phyloP scores from a whole-genome alignment of 1,140 invertebrate genomes.

The Apocrypta bakeri region DNA sequence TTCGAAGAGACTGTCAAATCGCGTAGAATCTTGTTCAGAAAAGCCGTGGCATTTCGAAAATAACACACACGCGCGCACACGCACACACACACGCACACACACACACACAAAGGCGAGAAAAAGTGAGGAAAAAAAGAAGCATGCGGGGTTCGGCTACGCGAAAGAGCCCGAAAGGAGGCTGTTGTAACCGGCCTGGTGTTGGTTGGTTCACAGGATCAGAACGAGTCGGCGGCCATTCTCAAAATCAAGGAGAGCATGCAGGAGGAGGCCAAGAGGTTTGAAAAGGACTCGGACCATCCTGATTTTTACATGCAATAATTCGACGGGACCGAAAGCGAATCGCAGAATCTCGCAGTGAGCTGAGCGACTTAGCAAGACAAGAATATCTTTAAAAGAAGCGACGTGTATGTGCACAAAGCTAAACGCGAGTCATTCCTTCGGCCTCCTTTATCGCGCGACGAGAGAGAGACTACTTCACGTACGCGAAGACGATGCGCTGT shows the following conservation, averaged over 20 bases:
- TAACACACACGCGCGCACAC: background rate
- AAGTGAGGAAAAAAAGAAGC: constrained; percentile 11
- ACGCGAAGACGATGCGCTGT: background rate
- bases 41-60: constrained; percentile 1
- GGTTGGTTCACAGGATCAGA: constrained; percentile 92
- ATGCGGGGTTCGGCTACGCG: constrained; percentile 31
- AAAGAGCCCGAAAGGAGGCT: constrained; percentile 43
- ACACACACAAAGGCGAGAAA: background rate
- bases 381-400: background rate
- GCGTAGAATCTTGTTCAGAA: constrained; percentile 13
- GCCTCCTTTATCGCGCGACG: constrained; percentile 8
- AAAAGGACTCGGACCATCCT: constrained; percentile 97
- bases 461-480: background rate
- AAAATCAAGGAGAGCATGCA: constrained; percentile 99
- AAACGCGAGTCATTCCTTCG: constrained; percentile 39
- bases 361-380: constrained; percentile 17
- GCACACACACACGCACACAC: no score
- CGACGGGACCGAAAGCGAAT: constrained; percentile 65
- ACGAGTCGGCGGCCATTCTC: constrained; percentile 98
- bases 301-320: constrained; percentile 96
- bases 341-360: constrained; percentile 49
- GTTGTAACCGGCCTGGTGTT: constrained; percentile 75
- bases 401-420: constrained; percentile 40
- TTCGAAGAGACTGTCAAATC: background rate
- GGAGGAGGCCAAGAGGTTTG: constrained; percentile 99